These are phyloP conservation scores for Pungitius pungitius DNA, from an alignment of 2,113 vertebrate genomes.

Conservation along the genomic window DNA sequence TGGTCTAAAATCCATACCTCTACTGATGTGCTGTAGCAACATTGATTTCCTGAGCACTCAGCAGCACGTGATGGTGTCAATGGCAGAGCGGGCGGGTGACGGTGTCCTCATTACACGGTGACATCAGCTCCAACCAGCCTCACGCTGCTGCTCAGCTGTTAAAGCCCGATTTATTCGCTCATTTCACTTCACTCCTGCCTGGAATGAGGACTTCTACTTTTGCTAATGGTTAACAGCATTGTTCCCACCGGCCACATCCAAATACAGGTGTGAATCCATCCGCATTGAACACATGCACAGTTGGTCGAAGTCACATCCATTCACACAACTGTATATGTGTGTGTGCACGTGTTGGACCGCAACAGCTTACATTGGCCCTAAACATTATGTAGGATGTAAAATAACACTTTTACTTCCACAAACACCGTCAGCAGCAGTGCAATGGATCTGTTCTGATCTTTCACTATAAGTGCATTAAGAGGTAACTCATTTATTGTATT, in stretches of 20 bases:
- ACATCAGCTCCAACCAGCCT: not conserved
- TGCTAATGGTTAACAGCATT: slow-evolving; percentile 21
- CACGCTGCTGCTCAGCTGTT: not conserved
- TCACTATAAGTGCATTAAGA: too few relatives aligned
- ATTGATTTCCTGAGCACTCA: slow-evolving; percentile 18
- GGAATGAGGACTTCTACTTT: too few relatives aligned
- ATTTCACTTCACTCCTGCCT: slow-evolving; percentile 16
- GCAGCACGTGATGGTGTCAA: not conserved
- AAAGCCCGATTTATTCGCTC: not conserved
- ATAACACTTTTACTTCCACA: not conserved
- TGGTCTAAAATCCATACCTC: slow-evolving; percentile 8
- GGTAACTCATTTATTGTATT: too few relatives aligned
- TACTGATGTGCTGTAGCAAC: slow-evolving; percentile 8
- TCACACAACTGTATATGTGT: not conserved
- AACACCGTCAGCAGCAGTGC: not conserved
- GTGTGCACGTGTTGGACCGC: not conserved
- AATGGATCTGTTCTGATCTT: too few relatives aligned
- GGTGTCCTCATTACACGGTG: slow-evolving; percentile 6
- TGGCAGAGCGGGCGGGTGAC: slow-evolving; percentile 18
- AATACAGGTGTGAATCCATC: too few relatives aligned
- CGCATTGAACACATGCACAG: too few relatives aligned
- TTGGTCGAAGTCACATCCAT: not conserved
- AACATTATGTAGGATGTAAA: not conserved
- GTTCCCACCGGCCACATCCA: too few relatives aligned
- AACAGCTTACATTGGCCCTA: not conserved